Conservation (phyloP, 2,888 invertebrate genomes). For the Cybosia mesomella region DNA sequence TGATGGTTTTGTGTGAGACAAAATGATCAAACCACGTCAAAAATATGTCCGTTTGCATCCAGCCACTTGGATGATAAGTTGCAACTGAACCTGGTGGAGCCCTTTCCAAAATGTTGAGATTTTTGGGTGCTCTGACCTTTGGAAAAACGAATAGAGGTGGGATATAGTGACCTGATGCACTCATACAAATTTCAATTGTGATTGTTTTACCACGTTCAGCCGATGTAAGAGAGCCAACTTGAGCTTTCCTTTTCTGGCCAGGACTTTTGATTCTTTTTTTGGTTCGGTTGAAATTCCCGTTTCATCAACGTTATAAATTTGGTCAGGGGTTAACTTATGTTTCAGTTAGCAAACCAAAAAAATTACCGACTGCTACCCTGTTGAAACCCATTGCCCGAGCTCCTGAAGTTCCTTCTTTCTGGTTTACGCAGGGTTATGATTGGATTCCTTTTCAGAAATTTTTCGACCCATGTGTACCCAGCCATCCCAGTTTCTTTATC, state of each 20-base stretch:
- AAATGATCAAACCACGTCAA: background rate
- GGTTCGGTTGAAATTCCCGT: background rate
- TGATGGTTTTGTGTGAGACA: too few relatives aligned
- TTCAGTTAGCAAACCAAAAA: background rate
- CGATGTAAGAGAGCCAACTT: too few relatives aligned
- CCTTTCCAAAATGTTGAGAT: too few relatives aligned
- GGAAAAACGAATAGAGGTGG: background rate
- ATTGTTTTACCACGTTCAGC: background rate
- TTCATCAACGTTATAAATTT: constrained; percentile 3
- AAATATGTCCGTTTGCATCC: constrained; percentile 18
- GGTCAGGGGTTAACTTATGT: background rate
- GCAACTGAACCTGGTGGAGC: constrained; percentile 19
- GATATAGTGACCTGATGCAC: background rate
- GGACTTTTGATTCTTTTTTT: background rate
- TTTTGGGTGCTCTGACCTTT: background rate
- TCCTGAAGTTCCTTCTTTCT: background rate
- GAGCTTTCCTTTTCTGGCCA: background rate
- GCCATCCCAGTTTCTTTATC: background rate
- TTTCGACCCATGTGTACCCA: background rate
- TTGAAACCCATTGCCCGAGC: background rate
- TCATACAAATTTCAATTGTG: background rate
- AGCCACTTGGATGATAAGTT: constrained; percentile 22
- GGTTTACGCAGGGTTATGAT: background rate
- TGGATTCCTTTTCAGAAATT: background rate
- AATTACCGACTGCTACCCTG: background rate